Conservation (phyloP, 2,113 vertebrate genomes). For the Dryoscopus gambensis region DNA sequence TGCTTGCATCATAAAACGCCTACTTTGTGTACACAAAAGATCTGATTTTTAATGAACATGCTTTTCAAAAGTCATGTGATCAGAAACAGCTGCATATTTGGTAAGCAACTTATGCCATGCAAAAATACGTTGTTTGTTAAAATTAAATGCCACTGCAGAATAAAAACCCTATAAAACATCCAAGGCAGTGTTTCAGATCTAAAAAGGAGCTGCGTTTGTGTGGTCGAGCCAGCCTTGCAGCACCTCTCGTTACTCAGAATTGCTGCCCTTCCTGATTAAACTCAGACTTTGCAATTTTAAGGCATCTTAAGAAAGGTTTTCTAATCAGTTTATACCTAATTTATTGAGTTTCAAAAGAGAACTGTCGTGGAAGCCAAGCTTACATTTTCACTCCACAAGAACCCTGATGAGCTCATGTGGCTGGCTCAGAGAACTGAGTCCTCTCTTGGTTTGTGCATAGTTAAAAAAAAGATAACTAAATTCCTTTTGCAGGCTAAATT, state of each 20-base stretch:
- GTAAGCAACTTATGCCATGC: neutral
- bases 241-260: neutral
- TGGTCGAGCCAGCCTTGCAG: neutral
- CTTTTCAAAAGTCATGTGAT: neutral
- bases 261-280: neutral
- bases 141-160: neutral
- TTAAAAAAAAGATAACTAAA: neutral
- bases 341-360: neutral
- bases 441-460: neutral
- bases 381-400: neutral
- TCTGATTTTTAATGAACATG: neutral
- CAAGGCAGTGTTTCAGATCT: neutral
- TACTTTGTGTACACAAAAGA: neutral
- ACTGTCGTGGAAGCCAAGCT: neutral
- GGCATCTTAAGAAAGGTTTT: neutral
- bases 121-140: neutral
- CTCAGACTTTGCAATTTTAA: neutral
- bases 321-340: neutral
- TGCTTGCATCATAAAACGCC: neutral
- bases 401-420: accelerated
- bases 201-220: neutral
- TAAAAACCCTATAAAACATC: neutral
- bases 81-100: neutral
- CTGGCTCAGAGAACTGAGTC: neutral
- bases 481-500: neutral